phyloP scores from a whole-genome alignment of 2,797 vertebrate species.

The Alexandromys oeconomus region DNA sequence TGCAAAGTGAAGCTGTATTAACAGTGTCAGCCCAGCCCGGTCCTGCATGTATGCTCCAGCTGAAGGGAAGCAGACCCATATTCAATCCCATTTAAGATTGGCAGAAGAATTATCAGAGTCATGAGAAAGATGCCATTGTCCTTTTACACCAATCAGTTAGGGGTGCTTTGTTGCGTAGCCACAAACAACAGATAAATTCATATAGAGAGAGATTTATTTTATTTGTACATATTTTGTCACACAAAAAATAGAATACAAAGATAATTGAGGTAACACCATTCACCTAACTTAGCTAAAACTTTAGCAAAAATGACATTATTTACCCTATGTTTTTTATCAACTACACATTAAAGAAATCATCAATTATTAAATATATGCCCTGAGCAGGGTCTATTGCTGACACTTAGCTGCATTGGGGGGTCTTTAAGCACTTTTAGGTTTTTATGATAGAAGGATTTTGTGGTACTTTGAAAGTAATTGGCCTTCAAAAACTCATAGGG shows the following conservation, averaged over 20 bases:
- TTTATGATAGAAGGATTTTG: background rate
- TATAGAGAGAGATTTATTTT: slow-evolving; percentile 3
- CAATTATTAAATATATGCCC: background rate
- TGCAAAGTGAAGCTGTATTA: background rate
- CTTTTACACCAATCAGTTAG: background rate
- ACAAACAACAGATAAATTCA: background rate
- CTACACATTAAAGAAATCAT: slow-evolving; percentile 7
- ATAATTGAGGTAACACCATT: background rate
- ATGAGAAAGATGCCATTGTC: background rate
- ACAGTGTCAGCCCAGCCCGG: accelerated
- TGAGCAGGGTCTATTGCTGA: background rate
- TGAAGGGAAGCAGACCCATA: background rate
- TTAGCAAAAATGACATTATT: background rate
- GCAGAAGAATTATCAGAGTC: background rate
- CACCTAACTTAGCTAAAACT: background rate
- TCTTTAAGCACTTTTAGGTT: background rate
- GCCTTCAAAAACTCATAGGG: background rate
- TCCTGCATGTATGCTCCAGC: background rate
- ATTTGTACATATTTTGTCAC: background rate
- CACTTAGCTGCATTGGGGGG: background rate
- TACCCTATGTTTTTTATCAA: slow-evolving; percentile 8
- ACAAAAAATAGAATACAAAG: background rate
- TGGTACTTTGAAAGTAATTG: background rate
- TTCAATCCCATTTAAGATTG: background rate
- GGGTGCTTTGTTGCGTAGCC: background rate